Evolutionary conservation across 1,140 invertebrate genomes (phyloP), one percentile per base, ranked within the genome.

Genomic region (Pseudomyrmex sp.): DNA sequence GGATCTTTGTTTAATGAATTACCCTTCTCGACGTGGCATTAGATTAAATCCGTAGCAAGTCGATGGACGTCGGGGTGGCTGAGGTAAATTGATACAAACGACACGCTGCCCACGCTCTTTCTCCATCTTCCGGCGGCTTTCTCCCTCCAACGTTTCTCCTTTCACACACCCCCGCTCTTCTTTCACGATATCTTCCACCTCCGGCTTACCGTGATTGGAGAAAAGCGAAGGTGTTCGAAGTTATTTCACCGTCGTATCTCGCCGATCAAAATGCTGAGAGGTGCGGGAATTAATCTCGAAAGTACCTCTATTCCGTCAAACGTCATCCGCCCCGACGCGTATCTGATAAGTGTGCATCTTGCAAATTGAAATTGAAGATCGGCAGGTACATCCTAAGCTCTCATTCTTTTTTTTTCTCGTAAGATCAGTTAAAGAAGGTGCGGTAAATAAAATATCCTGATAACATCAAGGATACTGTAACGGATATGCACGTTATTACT

Each of bases 81-180:
- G 65, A 46, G 68, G 82, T 90, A 91, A 91, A 91, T 91, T 91
- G 90, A 91, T 91, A 91, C 90, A 91, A 91, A 91, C 90, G 90
- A 91, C 90, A 90, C 85, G 72, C 88, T 88, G 80, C 75, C 86
- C 88, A 82, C 68, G 80, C 84, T 69, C 76, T 54, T 48, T 35
- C 46, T 26, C 65, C 69, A 18, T 83, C 74, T 68, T 58, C 20
- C 20, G 15, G 23, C n/a, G n/a, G 52, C 62, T 48, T 50, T 8
- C 62, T 20, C 61, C 46, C 1, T 13, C 15, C n/a, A 35, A 35
- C 5, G 8, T 5, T n/a, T 20, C 23, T 65, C 15, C 26, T 52
- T 63, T 46, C 23, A n/a, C n/a, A n/a, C n/a, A 61, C 13, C 48
- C 20, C 52, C n/a, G 15, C 59, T 58, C 74, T 50, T 54, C 59